Evolutionary conservation across 2,113 vertebrate species (phyloP).

Genomic region (Trichomycterus rosablanca): DNA sequence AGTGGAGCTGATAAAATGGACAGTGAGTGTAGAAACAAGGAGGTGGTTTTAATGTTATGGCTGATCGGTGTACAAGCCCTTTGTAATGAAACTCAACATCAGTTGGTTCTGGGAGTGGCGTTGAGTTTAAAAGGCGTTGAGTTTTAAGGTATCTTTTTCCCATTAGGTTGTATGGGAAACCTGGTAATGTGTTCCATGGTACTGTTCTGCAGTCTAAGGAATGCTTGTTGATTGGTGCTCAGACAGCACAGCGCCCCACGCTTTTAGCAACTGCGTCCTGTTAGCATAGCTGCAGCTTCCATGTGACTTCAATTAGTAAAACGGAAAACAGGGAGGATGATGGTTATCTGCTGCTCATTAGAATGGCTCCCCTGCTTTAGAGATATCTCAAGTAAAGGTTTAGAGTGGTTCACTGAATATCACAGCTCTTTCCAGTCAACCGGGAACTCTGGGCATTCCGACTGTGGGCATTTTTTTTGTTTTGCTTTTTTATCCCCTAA

Average conservation of each 20-base stretch:
- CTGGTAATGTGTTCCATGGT: no score
- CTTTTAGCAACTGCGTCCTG: slow-evolving; percentile 22
- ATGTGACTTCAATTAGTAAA: slow-evolving; percentile 23
- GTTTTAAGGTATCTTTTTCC: no score
- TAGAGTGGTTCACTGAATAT: slow-evolving; percentile 34
- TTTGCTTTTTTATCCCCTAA: slow-evolving; percentile 1
- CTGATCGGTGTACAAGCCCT: no score
- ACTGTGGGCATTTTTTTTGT: slow-evolving; percentile 15
- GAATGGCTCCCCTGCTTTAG: slow-evolving; percentile 22
- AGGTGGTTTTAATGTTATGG: no score
- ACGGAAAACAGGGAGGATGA: slow-evolving; percentile 16
- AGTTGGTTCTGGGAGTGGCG: no score
- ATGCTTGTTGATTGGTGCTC: slow-evolving; percentile 25
- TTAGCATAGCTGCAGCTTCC: slow-evolving; percentile 13
- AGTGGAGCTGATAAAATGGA: no score
- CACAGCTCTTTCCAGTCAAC: slow-evolving; percentile 36
- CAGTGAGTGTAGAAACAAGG: no score
- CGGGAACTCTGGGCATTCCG: no score
- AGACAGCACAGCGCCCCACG: slow-evolving; percentile 19
- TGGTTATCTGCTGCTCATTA: slow-evolving; percentile 29
- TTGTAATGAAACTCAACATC: no score
- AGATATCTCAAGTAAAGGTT: slow-evolving; percentile 24
- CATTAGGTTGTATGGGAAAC: no score
- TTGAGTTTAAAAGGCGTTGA: no score
- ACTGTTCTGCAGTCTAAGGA: slow-evolving; percentile 11